Evolutionary conservation across 2,888 invertebrate species (phyloP), one percentile per base, ranked within the genome.

Genomic region (Dinocampus coccinellae): DNA sequence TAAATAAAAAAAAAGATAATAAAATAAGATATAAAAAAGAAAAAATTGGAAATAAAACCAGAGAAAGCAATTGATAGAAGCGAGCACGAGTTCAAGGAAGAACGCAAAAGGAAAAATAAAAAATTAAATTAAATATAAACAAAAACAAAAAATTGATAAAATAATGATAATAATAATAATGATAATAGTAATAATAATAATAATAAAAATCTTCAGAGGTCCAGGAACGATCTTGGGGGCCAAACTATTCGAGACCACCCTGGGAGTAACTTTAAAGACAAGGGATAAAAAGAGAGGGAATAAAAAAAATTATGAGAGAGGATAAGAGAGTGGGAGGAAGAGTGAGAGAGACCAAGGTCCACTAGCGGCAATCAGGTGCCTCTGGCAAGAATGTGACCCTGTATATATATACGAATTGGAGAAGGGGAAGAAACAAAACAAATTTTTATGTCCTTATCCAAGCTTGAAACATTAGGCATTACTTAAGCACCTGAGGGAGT

Each of bases 171-270:
- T n/a, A n/a, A n/a, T n/a, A n/a, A n/a, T n/a, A n/a, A n/a, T n/a
- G n/a, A n/a, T n/a, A n/a, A n/a, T n/a, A n/a, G n/a, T n/a, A n/a
- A n/a, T n/a, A n/a, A n/a, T n/a, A n/a, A n/a, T n/a, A n/a, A n/a
- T n/a, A 60, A 70, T 70, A 77, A 78, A 78, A 74, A 73, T 55
- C 73, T 67, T 78, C 78, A 81, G 79, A 80, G 76, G 72, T 74
- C 75, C 73, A 73, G 66, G 74, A 76, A 76, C 73, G 76, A 74
- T 75, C 73, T 73, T 75, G 75, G 72, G 76, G 82, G 79, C 80
- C 79, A 78, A 84, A 83, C 83, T 83, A 84, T 84, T 84, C 79
- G 81, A 36, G 83, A 84, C 83, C 83, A 84, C 84, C 84, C 84
- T 82, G 84, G 81, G 82, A 78, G 76, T 64, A 52, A 33, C n/a